phyloP scores from a whole-genome alignment of 2,113 vertebrate genomes.

The Cryptomyrus ogoouensis region DNA sequence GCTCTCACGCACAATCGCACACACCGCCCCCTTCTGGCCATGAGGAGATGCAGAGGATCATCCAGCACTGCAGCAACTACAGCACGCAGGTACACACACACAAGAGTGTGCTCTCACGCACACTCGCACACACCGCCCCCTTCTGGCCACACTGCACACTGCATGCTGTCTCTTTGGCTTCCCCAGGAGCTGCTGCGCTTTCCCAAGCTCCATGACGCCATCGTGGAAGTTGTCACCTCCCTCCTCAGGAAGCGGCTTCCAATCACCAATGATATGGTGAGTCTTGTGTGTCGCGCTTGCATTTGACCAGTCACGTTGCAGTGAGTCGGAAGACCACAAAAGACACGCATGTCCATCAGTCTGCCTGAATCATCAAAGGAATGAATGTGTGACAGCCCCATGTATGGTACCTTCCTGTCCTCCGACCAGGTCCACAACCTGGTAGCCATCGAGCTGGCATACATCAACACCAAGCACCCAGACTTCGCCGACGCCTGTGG shows the following conservation, averaged over 20 bases:
- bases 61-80: constrained; percentile 97
- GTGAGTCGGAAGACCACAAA: not conserved
- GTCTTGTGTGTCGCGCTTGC: not conserved
- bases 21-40: not conserved
- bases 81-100: constrained; percentile 81
- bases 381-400: not conserved
- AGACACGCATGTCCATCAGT: not conserved
- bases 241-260: constrained; percentile 87
- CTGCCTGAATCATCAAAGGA: not conserved
- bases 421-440: constrained; percentile 86
- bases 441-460: constrained; percentile 93
- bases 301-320: not conserved
- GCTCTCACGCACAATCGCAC: not conserved
- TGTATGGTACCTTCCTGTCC: not conserved
- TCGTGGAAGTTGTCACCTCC: constrained; percentile 97
- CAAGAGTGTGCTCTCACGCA: not conserved
- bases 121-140: not conserved
- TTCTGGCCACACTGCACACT: not conserved
- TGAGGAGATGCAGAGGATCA: constrained; percentile 99
- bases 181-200: constrained; percentile 87
- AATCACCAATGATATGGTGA: constrained; percentile 97
- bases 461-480: constrained; percentile 98
- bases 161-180: not conserved
- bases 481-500: constrained; percentile 97
- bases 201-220: constrained; percentile 94